Evolutionary conservation across 2,888 invertebrate species (phyloP).

Genomic region (Dyspetes luteomarginatus): DNA sequence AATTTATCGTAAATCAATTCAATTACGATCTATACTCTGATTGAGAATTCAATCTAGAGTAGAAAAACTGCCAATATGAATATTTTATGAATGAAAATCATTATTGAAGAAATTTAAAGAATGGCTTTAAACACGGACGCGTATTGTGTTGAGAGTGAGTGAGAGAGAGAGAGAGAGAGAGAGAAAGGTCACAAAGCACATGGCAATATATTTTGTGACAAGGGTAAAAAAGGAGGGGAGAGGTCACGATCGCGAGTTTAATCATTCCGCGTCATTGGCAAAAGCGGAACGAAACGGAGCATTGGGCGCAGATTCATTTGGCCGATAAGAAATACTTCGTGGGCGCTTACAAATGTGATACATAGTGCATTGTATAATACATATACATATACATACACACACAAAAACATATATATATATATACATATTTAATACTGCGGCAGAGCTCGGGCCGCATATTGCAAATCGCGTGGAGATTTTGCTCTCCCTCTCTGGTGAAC

Average conservation of each 20-base stretch:
- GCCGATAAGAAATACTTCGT: conserved; percentile 43
- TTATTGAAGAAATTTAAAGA: background rate
- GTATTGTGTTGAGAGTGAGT: background rate
- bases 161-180: too few species aligned
- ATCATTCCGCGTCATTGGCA: conserved; percentile 44
- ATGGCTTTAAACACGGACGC: background rate
- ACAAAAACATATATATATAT: background rate
- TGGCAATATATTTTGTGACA: background rate
- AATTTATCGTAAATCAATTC: too few species aligned
- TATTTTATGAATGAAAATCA: background rate
- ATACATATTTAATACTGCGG: background rate
- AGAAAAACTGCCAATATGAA: too few species aligned
- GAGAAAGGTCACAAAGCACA: background rate
- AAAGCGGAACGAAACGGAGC: background rate
- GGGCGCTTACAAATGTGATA: conserved; percentile 13
- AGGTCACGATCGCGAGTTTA: conserved; percentile 36
- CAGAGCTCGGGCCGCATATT: conserved; percentile 17
- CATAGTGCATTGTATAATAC: too few species aligned
- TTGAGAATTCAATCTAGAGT: too few species aligned
- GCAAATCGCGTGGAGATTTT: conserved; percentile 28
- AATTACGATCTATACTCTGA: background rate
- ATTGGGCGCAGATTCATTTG: conserved; percentile 24
- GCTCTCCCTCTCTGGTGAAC: conserved; percentile 1
- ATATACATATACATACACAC: background rate
- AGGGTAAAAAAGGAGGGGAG: background rate